Evolutionary conservation across 2,797 vertebrate species (phyloP), one percentile per base, ranked within the genome.

Genomic region (Strix occidentalis): DNA sequence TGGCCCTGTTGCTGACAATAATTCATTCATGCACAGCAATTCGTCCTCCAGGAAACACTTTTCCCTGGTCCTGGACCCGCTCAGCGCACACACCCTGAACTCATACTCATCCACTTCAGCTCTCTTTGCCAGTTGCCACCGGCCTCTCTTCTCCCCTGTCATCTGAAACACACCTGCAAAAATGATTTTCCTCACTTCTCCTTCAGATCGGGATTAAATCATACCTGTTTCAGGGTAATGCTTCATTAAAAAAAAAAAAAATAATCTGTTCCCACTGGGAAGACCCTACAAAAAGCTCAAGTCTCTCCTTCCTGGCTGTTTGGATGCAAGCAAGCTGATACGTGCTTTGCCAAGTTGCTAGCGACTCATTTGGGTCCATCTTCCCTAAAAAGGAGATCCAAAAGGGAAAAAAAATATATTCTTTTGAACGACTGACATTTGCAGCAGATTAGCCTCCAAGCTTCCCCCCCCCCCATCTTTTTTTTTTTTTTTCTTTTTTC

Each of bases 401-500:
- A 77, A 31, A 60, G 87, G 82, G 50, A 82, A 87, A 87, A 12
- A 10, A 80, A 35, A 9, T 0, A 61, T 24, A 28, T 77, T 58
- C 58, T 19, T 41, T 41, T 41, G 39, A 6, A 31, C 41, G 72
- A 9, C 16, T 13, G 21, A 19, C 10, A 37, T n/a, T 68, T 24
- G 39, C 69, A 90, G 53, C n/a, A 51, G 53, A 57, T 26, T 60
- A 48, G 50, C 41, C 41, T 46, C 31, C 43, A 29, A 63, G 15
- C 64, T 54, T 54, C 46, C 28, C 48, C 9, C 6, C 45, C 11
- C 11, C 3, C 39, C 39, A 5, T 39, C 11, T 39, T 39, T 39
- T 39, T 7, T 13, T 3, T 3, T 1, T 11, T 2, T 7, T 15
- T 4, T 5, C 9, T 4, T 25, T 25, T n/a, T 17, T 46, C 1